These are phyloP conservation scores for Toxotes jaculatrix DNA, from an alignment of 2,113 vertebrate species.

Conservation along the genomic window DNA sequence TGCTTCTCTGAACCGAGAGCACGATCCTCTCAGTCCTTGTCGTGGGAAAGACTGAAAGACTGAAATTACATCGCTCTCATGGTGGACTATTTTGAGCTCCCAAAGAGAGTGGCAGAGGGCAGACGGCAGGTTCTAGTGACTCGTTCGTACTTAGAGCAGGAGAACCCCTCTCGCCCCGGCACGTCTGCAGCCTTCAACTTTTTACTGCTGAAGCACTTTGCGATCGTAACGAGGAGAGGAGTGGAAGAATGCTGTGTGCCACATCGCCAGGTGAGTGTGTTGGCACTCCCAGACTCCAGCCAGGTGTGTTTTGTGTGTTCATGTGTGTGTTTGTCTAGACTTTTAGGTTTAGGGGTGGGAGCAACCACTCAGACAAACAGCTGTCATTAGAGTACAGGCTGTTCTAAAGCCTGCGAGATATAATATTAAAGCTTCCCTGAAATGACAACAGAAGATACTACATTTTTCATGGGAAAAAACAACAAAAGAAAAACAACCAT, in stretches of 20 bases:
- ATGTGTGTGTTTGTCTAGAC: slow-evolving; percentile 56
- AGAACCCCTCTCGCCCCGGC: slow-evolving; percentile 72
- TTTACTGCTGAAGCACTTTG: slow-evolving; percentile 62
- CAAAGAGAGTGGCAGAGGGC: slow-evolving; percentile 81
- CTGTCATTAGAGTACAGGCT: slow-evolving; percentile 50
- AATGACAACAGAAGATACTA: neutral
- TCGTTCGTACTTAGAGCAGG: slow-evolving; percentile 73
- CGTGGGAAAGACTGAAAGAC: slow-evolving; percentile 87
- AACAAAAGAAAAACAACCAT: neutral
- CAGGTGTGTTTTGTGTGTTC: slow-evolving; percentile 62
- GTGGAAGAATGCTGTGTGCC: slow-evolving; percentile 84
- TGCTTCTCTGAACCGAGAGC: slow-evolving; percentile 71
- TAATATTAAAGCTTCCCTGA: neutral
- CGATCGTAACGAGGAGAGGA: slow-evolving; percentile 70
- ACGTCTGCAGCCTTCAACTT: slow-evolving; percentile 65
- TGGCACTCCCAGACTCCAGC: slow-evolving; percentile 55
- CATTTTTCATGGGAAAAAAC: neutral
- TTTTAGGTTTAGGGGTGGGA: slow-evolving; percentile 20
- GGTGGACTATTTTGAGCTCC: slow-evolving; percentile 86
- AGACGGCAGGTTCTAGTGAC: slow-evolving; percentile 81
- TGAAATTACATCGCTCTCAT: slow-evolving; percentile 88
- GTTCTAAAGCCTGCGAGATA: slow-evolving; percentile 24
- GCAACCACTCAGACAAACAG: slow-evolving; percentile 48
- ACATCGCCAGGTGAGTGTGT: slow-evolving; percentile 84
- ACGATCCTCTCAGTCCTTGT: slow-evolving; percentile 77